Evolutionary conservation across 1,140 invertebrate genomes (phyloP).

Genomic region (Zaprionus vittiger): DNA sequence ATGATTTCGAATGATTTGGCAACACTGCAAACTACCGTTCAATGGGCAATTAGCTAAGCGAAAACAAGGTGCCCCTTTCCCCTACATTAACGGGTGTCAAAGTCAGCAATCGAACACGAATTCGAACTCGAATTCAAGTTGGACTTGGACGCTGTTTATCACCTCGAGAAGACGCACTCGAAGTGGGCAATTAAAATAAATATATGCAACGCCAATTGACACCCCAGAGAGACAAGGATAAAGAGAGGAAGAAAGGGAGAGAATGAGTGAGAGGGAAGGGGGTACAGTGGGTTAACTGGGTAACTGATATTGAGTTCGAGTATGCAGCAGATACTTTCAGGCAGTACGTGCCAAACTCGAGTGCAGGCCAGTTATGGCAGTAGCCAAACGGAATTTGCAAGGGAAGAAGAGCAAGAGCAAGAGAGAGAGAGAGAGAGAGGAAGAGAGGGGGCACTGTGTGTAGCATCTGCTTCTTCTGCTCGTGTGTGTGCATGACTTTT

Average conservation of each 20-base stretch:
- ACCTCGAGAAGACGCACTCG: slow-evolving; percentile 11
- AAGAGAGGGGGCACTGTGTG: background rate
- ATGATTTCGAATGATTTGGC: slow-evolving; percentile 1
- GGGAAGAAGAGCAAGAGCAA: slow-evolving; percentile 18
- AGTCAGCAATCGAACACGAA: slow-evolving; percentile 1
- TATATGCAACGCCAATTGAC: slow-evolving; percentile 67
- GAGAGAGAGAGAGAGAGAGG: slow-evolving; percentile 1
- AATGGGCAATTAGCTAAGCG: slow-evolving; percentile 42
- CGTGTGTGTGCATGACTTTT: slow-evolving; percentile 39
- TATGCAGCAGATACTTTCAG: slow-evolving; percentile 63
- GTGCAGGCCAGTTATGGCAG: slow-evolving; percentile 67
- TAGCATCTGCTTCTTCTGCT: slow-evolving; percentile 15
- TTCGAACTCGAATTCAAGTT: background rate
- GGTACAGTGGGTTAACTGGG: slow-evolving; percentile 3
- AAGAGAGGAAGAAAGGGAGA: background rate
- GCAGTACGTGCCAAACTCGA: slow-evolving; percentile 65
- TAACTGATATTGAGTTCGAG: slow-evolving; percentile 59
- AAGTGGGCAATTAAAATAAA: slow-evolving; percentile 73
- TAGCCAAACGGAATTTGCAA: slow-evolving; percentile 65
- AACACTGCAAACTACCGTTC: slow-evolving; percentile 11
- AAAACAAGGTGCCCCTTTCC: slow-evolving; percentile 16
- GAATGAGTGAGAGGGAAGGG: background rate
- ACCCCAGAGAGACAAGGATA: slow-evolving; percentile 18
- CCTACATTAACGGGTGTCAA: slow-evolving; percentile 13
- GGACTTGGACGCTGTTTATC: slow-evolving; percentile 17